A percentile compares a stretch with the other conserved stretches of the same genome.
Conservation (phyloP, 1,140 invertebrate species). For the Penaeus vannamei region DNA sequence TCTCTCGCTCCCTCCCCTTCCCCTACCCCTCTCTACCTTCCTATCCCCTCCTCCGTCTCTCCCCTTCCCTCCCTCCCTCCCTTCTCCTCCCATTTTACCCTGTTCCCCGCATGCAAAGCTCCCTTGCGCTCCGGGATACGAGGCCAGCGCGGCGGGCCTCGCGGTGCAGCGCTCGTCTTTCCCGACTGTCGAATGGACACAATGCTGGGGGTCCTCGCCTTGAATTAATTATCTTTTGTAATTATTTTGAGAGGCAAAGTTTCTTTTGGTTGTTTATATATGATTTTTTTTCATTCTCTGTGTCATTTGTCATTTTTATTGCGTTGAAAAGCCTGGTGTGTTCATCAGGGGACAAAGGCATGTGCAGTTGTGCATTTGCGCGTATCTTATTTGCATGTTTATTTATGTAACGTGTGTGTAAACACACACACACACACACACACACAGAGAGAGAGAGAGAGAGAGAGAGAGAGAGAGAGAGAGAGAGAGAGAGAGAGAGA, state of each 20-base stretch:
- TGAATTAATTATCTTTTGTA: background rate
- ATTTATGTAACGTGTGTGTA: background rate
- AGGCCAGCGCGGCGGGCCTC: no score
- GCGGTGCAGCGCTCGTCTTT: no score
- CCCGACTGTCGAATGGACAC: no score
- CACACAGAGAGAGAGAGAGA: background rate
- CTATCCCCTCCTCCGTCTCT: no score
- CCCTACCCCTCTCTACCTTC: no score
- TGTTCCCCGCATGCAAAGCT: no score
- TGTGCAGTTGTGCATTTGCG: background rate
- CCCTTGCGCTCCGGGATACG: no score
- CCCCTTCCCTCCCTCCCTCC: no score
- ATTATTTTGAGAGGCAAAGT: background rate
- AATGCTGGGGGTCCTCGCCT: background rate
- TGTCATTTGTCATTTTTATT: background rate
- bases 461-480: background rate
- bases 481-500: background rate
- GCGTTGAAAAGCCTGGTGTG: background rate
- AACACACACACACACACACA: conserved; percentile 23
- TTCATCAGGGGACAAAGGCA: background rate
- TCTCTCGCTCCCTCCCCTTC: no score
- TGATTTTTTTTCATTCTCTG: background rate
- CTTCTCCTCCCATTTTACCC: no score
- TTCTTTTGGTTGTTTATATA: background rate
- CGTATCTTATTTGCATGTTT: background rate